Base-by-base conservation (phyloP, 2,888 invertebrate genomes). In the Biston betularia region DNA sequence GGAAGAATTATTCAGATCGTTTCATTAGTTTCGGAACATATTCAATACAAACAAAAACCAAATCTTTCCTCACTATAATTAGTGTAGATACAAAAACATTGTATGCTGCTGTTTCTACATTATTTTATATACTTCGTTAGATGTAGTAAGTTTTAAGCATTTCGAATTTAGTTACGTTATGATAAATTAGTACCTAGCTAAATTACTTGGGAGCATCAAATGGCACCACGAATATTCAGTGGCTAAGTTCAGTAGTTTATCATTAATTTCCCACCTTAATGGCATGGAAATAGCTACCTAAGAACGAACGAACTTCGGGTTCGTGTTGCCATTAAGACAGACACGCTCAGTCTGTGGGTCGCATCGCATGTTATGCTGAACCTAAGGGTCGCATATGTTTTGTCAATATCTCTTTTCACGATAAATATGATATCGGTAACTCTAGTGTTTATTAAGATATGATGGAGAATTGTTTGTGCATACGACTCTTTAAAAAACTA, bases 281-380 rank as follows among this genome's bases (percentile, higher is more conserved):
- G 52, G 24, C 40, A 35, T 56, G 54, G 24, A 60, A 60, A 65
- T 64, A 64, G 46, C 57, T 48, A 54, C 24, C 35, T n/a, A 54
- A 48, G 54, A 54, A 33, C 33, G 10, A 52, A 15, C 38, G 42
- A 48, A 46, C 33, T 58, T 53, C 12, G 38, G 45, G 12, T 59
- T 58, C 46, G 40, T 56, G 45, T 45, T 60, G 15, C 59, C 59
- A 60, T 65, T 54, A 60, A 49, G 9, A 35, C 65, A 60, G 49
- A 34, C 14, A 49, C 6, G 48, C 42, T 42, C 46, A 63, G 50
- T 6, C 40, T 52, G 45, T 15, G 52, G 46, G 34, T 49, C 44
- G 56, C 14, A 5, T 49, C 44, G 56, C 14, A 5, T 35, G n/a
- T 54, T 46, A 24, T 3, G 24, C 24, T 24, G 1, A 24, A 24